A percentile compares a stretch with the other conserved stretches of the same genome.
Evolutionary conservation across 2,797 vertebrate genomes (phyloP).

Genomic region (Anabacerthia variegaticeps): DNA sequence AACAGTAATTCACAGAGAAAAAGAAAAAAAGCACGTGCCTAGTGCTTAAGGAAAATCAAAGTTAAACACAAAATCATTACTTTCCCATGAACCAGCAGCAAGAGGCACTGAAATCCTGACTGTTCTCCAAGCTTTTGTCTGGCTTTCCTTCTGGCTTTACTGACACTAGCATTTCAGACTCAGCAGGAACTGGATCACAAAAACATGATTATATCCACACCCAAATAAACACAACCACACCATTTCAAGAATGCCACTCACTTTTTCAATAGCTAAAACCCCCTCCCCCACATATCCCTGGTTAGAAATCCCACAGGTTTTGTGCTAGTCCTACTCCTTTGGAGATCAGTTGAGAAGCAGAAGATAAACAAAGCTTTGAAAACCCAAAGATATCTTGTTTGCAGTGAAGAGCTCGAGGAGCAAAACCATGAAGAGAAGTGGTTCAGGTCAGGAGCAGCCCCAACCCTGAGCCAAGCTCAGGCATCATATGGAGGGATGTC

Average conservation of each 20-base stretch:
- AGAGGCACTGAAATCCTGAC: conserved; percentile 34
- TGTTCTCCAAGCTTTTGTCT: conserved; percentile 55
- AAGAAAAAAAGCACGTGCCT: not conserved
- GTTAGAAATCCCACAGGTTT: not conserved
- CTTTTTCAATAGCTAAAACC: not conserved
- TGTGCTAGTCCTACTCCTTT: not conserved
- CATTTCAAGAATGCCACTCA: not conserved
- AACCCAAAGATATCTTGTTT: not conserved
- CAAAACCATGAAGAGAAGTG: not conserved
- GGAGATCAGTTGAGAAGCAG: not conserved
- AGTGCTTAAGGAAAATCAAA: not conserved
- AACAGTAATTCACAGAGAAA: not conserved
- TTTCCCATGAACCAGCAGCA: conserved; percentile 17
- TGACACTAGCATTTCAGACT: conserved; percentile 54
- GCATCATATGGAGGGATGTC: not conserved
- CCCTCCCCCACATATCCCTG: not conserved
- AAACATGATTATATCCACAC: conserved; percentile 29
- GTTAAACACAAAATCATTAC: not conserved
- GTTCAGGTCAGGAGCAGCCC: not conserved
- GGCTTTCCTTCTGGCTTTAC: conserved; percentile 43
- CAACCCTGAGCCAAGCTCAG: not conserved
- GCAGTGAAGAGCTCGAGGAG: not conserved
- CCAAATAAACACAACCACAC: not conserved
- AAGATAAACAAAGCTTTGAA: not conserved
- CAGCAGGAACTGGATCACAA: conserved; percentile 39